phyloP scores from a whole-genome alignment of 2,797 vertebrate genomes.

The Etheostoma perlongum region DNA sequence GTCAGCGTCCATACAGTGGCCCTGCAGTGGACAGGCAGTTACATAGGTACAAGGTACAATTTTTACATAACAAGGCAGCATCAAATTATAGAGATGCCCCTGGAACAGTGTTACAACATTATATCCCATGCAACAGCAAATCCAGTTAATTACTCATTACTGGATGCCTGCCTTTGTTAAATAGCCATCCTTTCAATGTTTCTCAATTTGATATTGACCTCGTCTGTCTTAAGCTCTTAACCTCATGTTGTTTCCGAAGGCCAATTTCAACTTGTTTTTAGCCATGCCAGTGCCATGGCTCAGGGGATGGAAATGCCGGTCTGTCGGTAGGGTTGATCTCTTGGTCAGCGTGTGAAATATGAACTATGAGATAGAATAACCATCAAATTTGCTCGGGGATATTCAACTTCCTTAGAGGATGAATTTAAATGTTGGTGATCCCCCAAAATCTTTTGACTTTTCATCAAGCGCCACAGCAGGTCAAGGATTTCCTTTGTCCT shows the following conservation, averaged over 20 bases:
- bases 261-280: constrained; percentile 11
- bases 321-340: background rate
- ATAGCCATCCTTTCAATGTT: constrained; percentile 43
- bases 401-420: background rate
- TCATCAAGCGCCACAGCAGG: background rate
- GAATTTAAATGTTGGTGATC: background rate
- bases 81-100: constrained; percentile 23
- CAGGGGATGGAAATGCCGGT: background rate
- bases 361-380: background rate
- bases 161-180: constrained; percentile 38
- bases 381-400: background rate
- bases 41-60: constrained; percentile 37
- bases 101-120: constrained; percentile 37
- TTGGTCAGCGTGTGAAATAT: background rate
- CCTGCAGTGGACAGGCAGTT: constrained; percentile 49
- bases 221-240: constrained; percentile 33
- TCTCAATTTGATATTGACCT: constrained; percentile 19
- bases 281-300: background rate
- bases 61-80: constrained; percentile 33
- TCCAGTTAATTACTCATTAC: constrained; percentile 60
- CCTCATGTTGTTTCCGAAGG: constrained; percentile 18
- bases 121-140: constrained; percentile 43
- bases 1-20: constrained; percentile 50
- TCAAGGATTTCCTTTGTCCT: background rate
- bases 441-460: background rate